A percentile compares a stretch with the other conserved stretches of the same genome.
phyloP scores from a whole-genome alignment of 2,113 vertebrate species.

The Copsychus sechellarum region DNA sequence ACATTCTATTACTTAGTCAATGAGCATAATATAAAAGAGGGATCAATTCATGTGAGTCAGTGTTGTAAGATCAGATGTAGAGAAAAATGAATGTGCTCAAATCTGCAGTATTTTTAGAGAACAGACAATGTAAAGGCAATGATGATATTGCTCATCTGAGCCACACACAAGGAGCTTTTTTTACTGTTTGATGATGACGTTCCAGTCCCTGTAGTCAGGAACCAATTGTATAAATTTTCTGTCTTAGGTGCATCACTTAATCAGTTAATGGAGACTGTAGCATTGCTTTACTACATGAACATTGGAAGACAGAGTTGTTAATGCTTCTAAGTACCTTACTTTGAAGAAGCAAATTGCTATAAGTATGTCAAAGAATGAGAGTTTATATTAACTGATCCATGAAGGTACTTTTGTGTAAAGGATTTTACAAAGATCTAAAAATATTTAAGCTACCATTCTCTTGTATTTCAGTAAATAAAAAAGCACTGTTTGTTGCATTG shows the following conservation, averaged over 20 bases:
- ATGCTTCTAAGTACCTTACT: not conserved
- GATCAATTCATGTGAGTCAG: slow-evolving; percentile 31
- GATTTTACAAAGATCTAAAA: not conserved
- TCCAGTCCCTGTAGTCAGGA: not conserved
- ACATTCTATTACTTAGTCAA: slow-evolving; percentile 36
- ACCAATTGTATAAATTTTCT: not conserved
- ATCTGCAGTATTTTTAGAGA: not conserved
- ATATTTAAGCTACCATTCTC: not conserved
- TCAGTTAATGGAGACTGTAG: not conserved
- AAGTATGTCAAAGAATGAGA: not conserved
- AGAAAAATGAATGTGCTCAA: not conserved
- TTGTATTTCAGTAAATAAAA: not conserved
- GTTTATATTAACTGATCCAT: not conserved
- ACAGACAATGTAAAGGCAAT: not conserved
- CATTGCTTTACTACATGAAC: not conserved
- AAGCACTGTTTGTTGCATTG: not conserved
- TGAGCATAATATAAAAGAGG: slow-evolving; percentile 17
- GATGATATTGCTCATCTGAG: not conserved
- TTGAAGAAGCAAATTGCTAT: not conserved
- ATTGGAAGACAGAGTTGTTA: not conserved
- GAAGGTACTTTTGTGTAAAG: not conserved
- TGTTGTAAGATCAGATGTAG: not conserved
- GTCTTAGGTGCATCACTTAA: not conserved
- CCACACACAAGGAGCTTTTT: not conserved
- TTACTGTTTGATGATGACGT: not conserved